Base-by-base conservation (phyloP, 1,140 invertebrate species). In the Vanessa tameamea region DNA sequence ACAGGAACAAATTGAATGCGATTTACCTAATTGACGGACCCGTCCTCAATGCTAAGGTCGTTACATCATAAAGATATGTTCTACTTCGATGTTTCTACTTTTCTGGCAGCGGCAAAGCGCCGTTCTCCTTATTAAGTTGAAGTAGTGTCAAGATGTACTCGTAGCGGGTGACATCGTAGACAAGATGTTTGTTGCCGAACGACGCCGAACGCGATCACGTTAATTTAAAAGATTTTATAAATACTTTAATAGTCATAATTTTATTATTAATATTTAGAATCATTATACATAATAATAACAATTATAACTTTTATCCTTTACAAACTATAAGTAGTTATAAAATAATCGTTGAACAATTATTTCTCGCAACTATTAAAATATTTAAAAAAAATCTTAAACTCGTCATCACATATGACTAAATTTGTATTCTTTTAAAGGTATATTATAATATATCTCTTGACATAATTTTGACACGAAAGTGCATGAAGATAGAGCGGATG, bases 111-210 rank as follows among this genome's bases (percentile, higher is more conserved):
- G 82, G 80, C 73, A 72, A 87, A 90, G 82, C 81, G 81, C 79
- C 85, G 77, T 83, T 81, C 82, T 78, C 77, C 87, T 90, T 88
- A 87, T 89, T 90, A 88, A 88, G 81, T 81, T 87, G 78, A 73
- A 90, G 85, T 75, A 82, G 85, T 85, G 86, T 88, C 87, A 89
- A 92, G 88, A 75, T 73, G 72, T 82, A 78, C 87, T 90, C 75
- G 61, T 71, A 81, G 84, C 78, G 64, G 84, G 84, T 88, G 87
- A 85, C 83, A 76, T 85, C 76, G 79, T 71, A 77, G 80, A 83
- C 76, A 86, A 87, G 83, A 85, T 86, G 83, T 87, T 83, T 82
- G 79, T 82, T 78, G 79, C 72, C 80, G 79, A 79, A 78, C 71
- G 79, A 53, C 75, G 72, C 64, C 69, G 59, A 57, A 74, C 68